Conservation (phyloP, 2,797 vertebrate genomes). For the Urosaurus nigricauda region DNA sequence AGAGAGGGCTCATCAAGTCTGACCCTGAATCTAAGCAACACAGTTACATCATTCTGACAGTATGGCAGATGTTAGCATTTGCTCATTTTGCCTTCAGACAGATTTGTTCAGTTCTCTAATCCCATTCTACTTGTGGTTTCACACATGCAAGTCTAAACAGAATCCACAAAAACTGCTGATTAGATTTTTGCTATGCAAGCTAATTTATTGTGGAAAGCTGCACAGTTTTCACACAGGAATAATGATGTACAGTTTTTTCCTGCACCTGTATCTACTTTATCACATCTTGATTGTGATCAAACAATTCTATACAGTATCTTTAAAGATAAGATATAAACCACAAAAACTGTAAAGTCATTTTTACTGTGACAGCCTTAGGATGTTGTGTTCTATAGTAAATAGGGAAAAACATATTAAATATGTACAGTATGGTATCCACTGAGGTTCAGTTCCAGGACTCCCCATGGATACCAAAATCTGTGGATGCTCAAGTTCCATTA, state of each 20-base stretch:
- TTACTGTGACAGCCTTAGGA: background rate
- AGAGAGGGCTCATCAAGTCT: constrained; percentile 68
- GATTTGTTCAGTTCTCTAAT: constrained; percentile 43
- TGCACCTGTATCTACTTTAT: background rate
- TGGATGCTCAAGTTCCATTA: too few species aligned
- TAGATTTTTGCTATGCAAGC: constrained; percentile 18
- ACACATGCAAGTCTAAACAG: constrained; percentile 3
- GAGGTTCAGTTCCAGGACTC: too few species aligned
- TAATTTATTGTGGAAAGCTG: constrained; percentile 19
- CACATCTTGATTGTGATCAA: constrained; percentile 36
- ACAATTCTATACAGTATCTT: background rate
- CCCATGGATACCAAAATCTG: too few species aligned
- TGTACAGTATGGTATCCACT: too few species aligned
- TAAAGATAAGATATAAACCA: background rate
- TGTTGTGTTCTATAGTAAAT: background rate
- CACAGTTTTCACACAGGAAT: constrained; percentile 7
- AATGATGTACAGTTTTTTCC: background rate
- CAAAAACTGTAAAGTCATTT: background rate
- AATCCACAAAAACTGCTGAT: constrained; percentile 30
- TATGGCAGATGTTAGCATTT: constrained; percentile 66
- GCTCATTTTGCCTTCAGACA: constrained; percentile 57
- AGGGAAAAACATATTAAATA: background rate
- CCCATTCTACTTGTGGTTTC: constrained; percentile 39
- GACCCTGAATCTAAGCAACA: constrained; percentile 71
- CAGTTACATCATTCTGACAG: constrained; percentile 45